Conservation (phyloP, 2,113 vertebrate species). For the Verasper variegatus region DNA sequence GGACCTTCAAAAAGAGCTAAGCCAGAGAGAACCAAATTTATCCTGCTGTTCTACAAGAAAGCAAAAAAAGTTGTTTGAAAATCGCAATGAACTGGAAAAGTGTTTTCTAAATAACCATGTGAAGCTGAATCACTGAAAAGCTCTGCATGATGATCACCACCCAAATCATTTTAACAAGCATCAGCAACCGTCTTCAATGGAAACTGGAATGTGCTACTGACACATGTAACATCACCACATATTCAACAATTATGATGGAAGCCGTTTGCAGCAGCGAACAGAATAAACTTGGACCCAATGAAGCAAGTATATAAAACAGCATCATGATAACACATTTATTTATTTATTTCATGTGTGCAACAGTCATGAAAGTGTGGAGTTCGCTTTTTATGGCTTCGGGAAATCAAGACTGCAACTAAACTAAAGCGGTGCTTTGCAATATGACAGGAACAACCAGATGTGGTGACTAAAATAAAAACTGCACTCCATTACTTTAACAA, state of each 20-base stretch:
- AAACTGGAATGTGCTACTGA: too few species aligned
- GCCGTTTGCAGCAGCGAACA: too few species aligned
- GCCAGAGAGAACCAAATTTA: not conserved
- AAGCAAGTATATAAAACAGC: too few species aligned
- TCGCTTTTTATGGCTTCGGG: too few species aligned
- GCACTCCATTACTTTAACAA: not conserved
- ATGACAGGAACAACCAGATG: not conserved
- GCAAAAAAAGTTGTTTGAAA: not conserved
- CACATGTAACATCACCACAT: not conserved
- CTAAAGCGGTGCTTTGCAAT: not conserved
- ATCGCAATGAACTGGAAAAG: not conserved
- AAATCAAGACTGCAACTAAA: too few species aligned
- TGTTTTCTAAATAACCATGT: not conserved
- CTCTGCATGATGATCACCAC: not conserved
- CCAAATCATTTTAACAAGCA: not conserved
- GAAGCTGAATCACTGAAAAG: not conserved
- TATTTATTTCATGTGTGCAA: too few species aligned
- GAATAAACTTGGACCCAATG: too few species aligned
- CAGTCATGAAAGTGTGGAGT: too few species aligned
- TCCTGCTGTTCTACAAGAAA: not conserved
- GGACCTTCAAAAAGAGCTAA: constrained; percentile 1
- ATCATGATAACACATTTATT: too few species aligned
- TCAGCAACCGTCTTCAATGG: too few species aligned
- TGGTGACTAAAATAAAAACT: not conserved
- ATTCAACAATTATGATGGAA: too few species aligned